Evolutionary conservation across 2,113 vertebrate genomes (phyloP).

Genomic region (Nothocercus nigrocapillus): DNA sequence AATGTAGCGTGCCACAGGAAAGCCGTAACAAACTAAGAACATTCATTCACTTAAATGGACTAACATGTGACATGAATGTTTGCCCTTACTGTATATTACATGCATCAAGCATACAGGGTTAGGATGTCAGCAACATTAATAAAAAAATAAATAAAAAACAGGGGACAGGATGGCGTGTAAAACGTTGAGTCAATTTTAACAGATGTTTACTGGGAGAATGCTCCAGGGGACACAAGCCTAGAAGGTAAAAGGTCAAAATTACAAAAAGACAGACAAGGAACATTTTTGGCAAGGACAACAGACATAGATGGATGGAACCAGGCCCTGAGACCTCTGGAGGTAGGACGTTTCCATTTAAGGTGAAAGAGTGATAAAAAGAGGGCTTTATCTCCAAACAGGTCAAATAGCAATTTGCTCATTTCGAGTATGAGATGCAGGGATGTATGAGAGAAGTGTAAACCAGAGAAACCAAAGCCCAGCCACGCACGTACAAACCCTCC

Average conservation of each 20-base stretch:
- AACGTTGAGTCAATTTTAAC: not conserved
- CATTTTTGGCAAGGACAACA: not conserved
- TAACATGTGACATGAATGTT: not conserved
- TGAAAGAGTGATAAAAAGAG: not conserved
- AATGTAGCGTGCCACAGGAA: fast-evolving
- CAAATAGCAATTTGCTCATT: not conserved
- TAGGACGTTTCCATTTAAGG: not conserved
- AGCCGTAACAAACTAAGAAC: not conserved
- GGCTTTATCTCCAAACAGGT: not conserved
- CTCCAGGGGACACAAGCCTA: not conserved
- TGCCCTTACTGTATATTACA: not conserved
- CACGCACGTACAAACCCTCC: not conserved
- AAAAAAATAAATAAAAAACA: not conserved
- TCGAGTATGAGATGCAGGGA: not conserved
- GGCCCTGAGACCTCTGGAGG: not conserved
- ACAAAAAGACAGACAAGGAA: not conserved
- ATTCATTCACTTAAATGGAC: not conserved
- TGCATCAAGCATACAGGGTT: fast-evolving
- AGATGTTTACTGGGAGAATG: not conserved
- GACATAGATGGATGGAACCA: not conserved
- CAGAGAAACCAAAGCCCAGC: not conserved
- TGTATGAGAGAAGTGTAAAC: not conserved
- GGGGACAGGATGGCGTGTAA: not conserved
- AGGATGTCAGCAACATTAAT: not conserved
- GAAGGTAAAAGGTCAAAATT: not conserved